Conservation (phyloP, 2,113 vertebrate species). For the Nansenia antarctica region DNA sequence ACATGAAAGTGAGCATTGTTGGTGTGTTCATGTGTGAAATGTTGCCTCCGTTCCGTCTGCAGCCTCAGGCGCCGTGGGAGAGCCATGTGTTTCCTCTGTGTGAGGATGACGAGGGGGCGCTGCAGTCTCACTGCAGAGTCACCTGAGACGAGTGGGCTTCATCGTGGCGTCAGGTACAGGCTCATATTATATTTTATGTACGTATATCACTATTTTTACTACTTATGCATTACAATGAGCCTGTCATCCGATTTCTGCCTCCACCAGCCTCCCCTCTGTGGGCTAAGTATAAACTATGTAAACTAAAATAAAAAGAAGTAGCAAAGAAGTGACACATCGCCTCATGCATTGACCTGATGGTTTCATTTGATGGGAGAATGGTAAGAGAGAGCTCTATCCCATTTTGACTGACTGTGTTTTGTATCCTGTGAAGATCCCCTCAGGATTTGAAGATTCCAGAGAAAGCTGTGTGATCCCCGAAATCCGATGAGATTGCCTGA, state of each 20-base stretch:
- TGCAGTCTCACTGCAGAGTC: constrained; percentile 27
- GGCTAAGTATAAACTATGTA: too few species aligned
- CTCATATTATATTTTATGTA: too few species aligned
- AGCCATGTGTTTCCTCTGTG: constrained; percentile 73
- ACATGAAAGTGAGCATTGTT: neutral
- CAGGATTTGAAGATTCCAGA: neutral
- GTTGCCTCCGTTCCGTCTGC: neutral
- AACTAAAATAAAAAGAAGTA: too few species aligned
- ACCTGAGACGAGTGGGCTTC: neutral
- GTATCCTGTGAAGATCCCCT: neutral
- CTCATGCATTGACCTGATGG: neutral
- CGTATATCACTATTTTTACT: too few species aligned
- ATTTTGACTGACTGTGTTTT: neutral
- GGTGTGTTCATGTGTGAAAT: neutral
- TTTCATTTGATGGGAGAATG: neutral
- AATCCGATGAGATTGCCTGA: neutral
- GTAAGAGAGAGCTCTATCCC: neutral
- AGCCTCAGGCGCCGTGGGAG: constrained; percentile 72
- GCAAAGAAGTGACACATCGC: neutral
- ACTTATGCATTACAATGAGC: too few species aligned
- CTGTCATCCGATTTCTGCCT: too few species aligned
- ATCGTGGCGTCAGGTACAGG: neutral
- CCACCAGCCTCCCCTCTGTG: too few species aligned
- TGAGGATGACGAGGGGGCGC: constrained; percentile 69
- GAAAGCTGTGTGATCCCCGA: too few species aligned